Evolutionary conservation across 2,113 vertebrate species (phyloP), one percentile per base, ranked within the genome.

Genomic region (Toxostoma redivivum): DNA sequence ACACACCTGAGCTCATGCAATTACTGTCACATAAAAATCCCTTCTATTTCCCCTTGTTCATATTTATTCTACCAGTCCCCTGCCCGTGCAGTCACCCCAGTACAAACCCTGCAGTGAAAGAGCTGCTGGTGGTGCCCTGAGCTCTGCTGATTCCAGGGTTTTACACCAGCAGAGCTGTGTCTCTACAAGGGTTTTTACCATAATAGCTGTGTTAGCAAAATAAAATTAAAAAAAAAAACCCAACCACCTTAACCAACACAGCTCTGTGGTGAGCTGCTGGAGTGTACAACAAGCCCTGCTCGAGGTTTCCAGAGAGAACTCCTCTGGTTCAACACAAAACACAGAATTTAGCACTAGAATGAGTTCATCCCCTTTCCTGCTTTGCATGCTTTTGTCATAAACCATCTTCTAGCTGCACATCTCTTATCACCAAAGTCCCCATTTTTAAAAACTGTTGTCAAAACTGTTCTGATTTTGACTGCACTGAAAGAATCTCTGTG

Each of bases 121-220:
- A 66, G 90, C 85, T 88, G 71, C 22, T 80, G 91, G 27, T 66
- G 81, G 12, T 50, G 74, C 92, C 92, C 82, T 22, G 37, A 33
- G 44, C 64, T 20, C 4, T 92, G 94, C 92, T 95, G 90, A 90
- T 71, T 35, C 85, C 93, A 88, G 76, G 9, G 2, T 15, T 94
- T 88, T 56, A 67, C 62, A 90, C 67, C 67, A 62, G 42, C 74
- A 54, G 50, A 54, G 85, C 78, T 73, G 25, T 27, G 87, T 38
- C 81, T 83, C 27, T 78, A 44, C 44, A 20, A 93, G 67, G 64
- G 23, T 31, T 95, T 90, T 88, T 35, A 92, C 95, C 91, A 56
- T 67, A 96, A 92, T 24, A 95, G 79, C 93, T 93, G 76, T 42
- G 90, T 47, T 88, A 93, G 95, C 93, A 94, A 74, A 91, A 94